Base-by-base conservation (phyloP, 2,888 invertebrate species). In the Drosophila suboccidentalis region DNA sequence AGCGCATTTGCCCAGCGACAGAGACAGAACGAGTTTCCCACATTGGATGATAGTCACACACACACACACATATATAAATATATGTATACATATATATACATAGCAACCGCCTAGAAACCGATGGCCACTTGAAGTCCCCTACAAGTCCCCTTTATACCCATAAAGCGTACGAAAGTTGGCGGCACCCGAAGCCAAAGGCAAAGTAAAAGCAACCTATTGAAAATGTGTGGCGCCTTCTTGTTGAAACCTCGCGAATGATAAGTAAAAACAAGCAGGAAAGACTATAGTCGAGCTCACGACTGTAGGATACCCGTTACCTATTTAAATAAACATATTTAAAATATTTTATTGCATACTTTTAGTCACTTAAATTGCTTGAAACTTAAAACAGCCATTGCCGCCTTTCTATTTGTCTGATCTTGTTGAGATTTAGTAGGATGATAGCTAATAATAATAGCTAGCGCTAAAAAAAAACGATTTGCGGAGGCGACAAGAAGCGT, bases 71-170 rank as follows among this genome's bases (percentile, higher is more conserved):
- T 17, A 19, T 3, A 51, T 26, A 53, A 13, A 50, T n/a, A 54
- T 15, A 29, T 11, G 41, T 10, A 69, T 36, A 60, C 8, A 50
- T 22, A 50, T 5, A 43, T 2, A 50, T n/a, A 44, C 46, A 67
- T 34, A 32, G 26, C 5, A 26, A 26, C 26, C 11, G 36, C 10
- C 36, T 46, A 46, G 55, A 44, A 38, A 36, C 36, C 54, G 60
- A 38, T 65, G 77, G 73, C 88, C 86, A 85, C 87, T 86, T 79
- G 75, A 78, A 61, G 59, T 50, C 70, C 58, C 58, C 71, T 49
- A n/a, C 15, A 78, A 61, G 61, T 49, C 70, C 60, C 58, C 71
- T 49, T 15, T n/a, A 32, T 46, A 13, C 59, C 41, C 60, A 75
- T 41, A 49, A 11, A 54, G 53, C 53, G 39, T 39, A 58, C 39